phyloP scores from a whole-genome alignment of 2,797 vertebrate genomes.

The Danio tinwini region DNA sequence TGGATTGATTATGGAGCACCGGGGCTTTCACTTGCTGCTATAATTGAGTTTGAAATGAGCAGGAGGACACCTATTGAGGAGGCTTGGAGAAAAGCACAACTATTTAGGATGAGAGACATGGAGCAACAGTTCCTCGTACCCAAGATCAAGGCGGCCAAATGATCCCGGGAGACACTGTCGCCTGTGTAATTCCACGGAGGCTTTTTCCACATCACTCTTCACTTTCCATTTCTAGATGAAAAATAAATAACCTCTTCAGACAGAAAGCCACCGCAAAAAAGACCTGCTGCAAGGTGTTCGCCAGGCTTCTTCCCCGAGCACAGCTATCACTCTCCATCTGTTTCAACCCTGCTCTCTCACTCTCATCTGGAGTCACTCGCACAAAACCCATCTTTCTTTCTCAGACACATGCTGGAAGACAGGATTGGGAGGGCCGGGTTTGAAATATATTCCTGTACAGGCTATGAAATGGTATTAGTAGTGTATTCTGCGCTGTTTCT shows the following conservation, averaged over 20 bases:
- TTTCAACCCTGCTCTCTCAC: neutral
- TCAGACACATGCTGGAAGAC: slow-evolving; percentile 5
- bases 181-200: slow-evolving; percentile 66
- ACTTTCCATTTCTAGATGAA: slow-evolving; percentile 77
- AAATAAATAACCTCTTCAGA: slow-evolving; percentile 82
- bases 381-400: neutral
- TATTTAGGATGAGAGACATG: slow-evolving; percentile 46
- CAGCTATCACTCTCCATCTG: slow-evolving; percentile 17
- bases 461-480: neutral
- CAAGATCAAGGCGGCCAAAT: slow-evolving; percentile 59
- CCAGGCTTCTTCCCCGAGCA: neutral
- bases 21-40: slow-evolving; percentile 24
- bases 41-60: slow-evolving; percentile 41
- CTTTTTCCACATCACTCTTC: slow-evolving; percentile 67
- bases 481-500: neutral
- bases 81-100: slow-evolving; percentile 56
- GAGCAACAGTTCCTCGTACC: slow-evolving; percentile 38
- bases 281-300: slow-evolving; percentile 13
- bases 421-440: neutral
- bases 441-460: neutral
- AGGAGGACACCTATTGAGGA: slow-evolving; percentile 39
- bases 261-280: slow-evolving; percentile 39
- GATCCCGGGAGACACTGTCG: slow-evolving; percentile 70
- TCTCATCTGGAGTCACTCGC: neutral
- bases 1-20: slow-evolving; percentile 39